A percentile compares a stretch with the other conserved stretches of the same genome.
These are phyloP conservation scores for Oreochromis aureus DNA, from an alignment of 2,113 vertebrate species.

Conservation along the genomic window DNA sequence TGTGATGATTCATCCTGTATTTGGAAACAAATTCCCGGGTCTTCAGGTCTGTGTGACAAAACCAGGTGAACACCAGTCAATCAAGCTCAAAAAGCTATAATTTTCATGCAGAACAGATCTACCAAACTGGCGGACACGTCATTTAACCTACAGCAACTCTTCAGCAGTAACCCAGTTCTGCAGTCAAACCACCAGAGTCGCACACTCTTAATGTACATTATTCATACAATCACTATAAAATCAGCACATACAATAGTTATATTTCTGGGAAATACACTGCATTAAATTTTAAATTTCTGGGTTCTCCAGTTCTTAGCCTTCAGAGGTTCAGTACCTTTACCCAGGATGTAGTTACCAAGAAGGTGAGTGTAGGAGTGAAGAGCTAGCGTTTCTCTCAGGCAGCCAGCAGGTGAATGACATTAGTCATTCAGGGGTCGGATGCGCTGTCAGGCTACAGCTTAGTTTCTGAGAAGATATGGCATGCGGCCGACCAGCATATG, in stretches of 20 bases:
- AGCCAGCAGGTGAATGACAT: slow-evolving; percentile 24
- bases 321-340: background rate
- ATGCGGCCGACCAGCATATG: background rate
- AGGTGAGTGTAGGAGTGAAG: slow-evolving; percentile 30
- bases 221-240: background rate
- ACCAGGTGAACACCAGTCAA: background rate
- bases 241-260: background rate
- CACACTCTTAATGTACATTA: background rate
- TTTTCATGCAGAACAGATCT: background rate
- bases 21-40: background rate
- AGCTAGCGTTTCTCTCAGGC: slow-evolving; percentile 30
- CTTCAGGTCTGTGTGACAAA: background rate
- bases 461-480: slow-evolving; percentile 19
- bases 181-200: background rate
- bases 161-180: background rate
- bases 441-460: slow-evolving; percentile 37
- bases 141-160: background rate
- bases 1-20: background rate
- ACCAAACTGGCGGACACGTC: background rate
- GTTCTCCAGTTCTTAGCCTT: background rate
- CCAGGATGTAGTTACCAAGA: slow-evolving; percentile 34
- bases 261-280: background rate
- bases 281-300: background rate
- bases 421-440: slow-evolving; percentile 41
- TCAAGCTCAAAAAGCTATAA: background rate